Evolutionary conservation across 2,113 vertebrate genomes (phyloP), one percentile per base, ranked within the genome.

Genomic region (Phylloscopus whistleri): DNA sequence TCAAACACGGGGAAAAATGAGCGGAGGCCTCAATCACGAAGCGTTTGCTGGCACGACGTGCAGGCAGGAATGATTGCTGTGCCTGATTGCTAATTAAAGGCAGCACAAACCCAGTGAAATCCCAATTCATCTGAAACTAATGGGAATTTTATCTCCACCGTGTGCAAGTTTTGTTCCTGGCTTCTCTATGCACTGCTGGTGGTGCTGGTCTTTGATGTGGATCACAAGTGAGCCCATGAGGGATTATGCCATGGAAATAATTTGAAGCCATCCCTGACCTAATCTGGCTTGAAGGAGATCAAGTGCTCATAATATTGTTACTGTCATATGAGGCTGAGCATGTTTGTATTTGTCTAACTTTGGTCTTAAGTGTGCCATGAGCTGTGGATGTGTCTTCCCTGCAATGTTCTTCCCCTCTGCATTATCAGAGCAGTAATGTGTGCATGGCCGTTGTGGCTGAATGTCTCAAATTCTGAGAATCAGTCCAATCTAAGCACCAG

Each of bases 201-300:
- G 56, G 49, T 82, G 69, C 66, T 76, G 69, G 37, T 49, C 72
- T 86, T 87, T 93, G 76, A 67, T 73, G 87, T 88, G 76, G 64
- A 81, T 84, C 72, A 44, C 52, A 80, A 78, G 63, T 21, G 33
- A 94, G 55, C 68, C 69, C 76, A 31, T 51, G 87, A 95, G 73
- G 90, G 91, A 78, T 70, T 91, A 64, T 16, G 11, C 52, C 60
- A 75, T 16, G 73, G 74, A 86, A 94, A 89, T 88, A 72, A 88
- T 89, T 73, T 90, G 28, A 53, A 90, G 41, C 30, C 44, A 81
- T 88, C 49, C 46, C 62, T 87, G 85, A 68, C 80, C 21, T 84
- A 86, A 90, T 90, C 95, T 90, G 80, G 23, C 30, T 90, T 64
- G 72, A 72, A 84, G 67, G 64, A 84, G 44, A 78, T 86, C 52